Evolutionary conservation across 1,140 invertebrate species (phyloP), one percentile per base, ranked within the genome.

Genomic region (Lamellibrachia luymesi): DNA sequence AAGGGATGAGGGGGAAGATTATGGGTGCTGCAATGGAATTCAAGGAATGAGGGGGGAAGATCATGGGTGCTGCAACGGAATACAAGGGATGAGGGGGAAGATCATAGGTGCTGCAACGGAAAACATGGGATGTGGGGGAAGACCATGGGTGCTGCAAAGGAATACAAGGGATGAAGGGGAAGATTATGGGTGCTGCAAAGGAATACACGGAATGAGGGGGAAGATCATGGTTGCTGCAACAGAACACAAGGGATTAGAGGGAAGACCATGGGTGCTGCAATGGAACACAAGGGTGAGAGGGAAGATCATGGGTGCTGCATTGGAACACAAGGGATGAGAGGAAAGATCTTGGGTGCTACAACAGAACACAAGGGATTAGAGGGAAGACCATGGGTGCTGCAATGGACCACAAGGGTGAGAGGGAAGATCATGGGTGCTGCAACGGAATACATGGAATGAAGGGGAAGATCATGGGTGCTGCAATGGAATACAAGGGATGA

Each of bases 301-400:
- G 52, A 56, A 17, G 64, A 80, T 38, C 38, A 38, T 38, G 1
- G 38, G 38, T 38, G 38, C 38, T 38, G 38, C 38, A 38, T 0
- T 38, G 38, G 38, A 38, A 0, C 1, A 38, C 38, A 38, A 38
- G 38, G 38, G 0, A 98, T 98, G 56, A 99, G 97, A 1, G 98
- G 97, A 95, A 99, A 99, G n/a, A 99, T 97, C 96, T 97, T 98
- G 10, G 98, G 98, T 92, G 96, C 96, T 96, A 94, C 27, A 95
- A 94, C 17, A 92, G n/a, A n/a, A n/a, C n/a, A n/a, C 38, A 38
- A 38, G 38, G 38, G 38, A 38, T 38, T 0, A 1, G 38, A 38
- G 38, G 1, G 38, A 38, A 38, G 38, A 38, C 1, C 38, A 38
- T 38, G 1, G 38, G 38, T 38, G 38, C 38, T 38, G 38, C 38